These are phyloP conservation scores for Pteropus alecto DNA, from an alignment of 2,113 vertebrate genomes.

Conservation along the genomic window DNA sequence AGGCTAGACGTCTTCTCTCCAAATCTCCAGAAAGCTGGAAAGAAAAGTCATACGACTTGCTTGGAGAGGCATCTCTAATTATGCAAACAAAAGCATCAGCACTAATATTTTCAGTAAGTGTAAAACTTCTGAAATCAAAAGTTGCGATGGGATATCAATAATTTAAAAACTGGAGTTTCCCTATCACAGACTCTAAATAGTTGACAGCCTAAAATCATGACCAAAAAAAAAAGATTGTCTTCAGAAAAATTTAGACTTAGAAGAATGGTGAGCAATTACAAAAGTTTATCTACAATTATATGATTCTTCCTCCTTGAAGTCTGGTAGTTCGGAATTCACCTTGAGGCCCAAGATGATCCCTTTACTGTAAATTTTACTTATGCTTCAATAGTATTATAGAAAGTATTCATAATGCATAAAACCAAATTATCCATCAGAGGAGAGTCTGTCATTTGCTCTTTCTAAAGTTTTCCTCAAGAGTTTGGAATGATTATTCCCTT, in stretches of 20 bases:
- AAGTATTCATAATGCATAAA: neutral
- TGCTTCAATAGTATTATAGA: neutral
- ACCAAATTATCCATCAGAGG: neutral
- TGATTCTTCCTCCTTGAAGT: constrained; percentile 29
- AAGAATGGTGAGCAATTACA: constrained; percentile 48
- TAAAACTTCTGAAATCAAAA: constrained; percentile 28
- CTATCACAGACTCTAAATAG: constrained; percentile 13
- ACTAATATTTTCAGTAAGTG: constrained; percentile 59
- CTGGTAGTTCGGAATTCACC: neutral
- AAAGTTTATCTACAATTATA: constrained; percentile 60
- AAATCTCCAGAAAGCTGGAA: constrained; percentile 68
- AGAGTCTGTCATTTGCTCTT: neutral
- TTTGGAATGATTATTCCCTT: neutral
- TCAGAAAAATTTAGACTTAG: constrained; percentile 53
- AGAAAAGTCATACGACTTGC: constrained; percentile 50
- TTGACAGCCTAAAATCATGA: constrained; percentile 23
- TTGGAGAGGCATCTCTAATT: constrained; percentile 59
- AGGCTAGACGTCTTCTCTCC: constrained; percentile 34
- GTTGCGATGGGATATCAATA: neutral
- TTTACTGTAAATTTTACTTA: constrained; percentile 53
- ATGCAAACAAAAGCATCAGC: constrained; percentile 42
- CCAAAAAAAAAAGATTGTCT: neutral
- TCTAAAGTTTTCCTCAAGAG: neutral
- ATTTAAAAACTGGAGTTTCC: constrained; percentile 25
- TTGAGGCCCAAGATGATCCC: neutral